Base-by-base conservation (phyloP, 1,140 invertebrate genomes). In the Ericerus pela region DNA sequence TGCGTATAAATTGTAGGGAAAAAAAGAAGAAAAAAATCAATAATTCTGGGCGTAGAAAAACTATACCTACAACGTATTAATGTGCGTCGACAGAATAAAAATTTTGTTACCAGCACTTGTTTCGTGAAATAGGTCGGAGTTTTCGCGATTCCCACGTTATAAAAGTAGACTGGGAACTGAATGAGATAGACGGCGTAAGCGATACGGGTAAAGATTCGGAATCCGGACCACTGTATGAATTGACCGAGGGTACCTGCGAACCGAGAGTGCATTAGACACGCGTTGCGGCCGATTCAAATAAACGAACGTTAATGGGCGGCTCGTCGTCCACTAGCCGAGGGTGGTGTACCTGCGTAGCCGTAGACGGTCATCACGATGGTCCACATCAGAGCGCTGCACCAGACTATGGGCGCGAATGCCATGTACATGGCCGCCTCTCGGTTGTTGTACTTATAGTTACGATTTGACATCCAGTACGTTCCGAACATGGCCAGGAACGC, bases 131-230 rank as follows among this genome's bases (percentile, higher is more conserved):
- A 61, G 53, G 75, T 70, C 2, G 75, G 65, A 56, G 68, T 69
- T 61, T 77, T 69, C 14, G 71, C 74, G 60, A 69, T 68, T 28
- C 79, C 79, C 18, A 81, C 78, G 58, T 79, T 79, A 54, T 69
- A 82, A 66, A 82, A 81, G 60, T 77, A 81, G 33, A 81, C 73
- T 11, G 79, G 79, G 64, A 81, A 82, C 60, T 82, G 79, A 29
- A 77, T 79, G 31, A 82, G 64, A 62, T 82, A 82, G 55, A 81
- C 67, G 11, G 79, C 76, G 60, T 81, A 82, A 57, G 79, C 78
- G 0, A 81, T 64, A 62, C 76, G 72, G 1, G 79, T 80, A 29
- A 73, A 75, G 16, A 81, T 68, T 55, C 77, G 65, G 59, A 79
- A 81, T 52, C 76, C 76, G 61, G 66, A 73, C 77, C 78, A 80